Conservation (phyloP, 2,797 vertebrate genomes). For the Takifugu ocellatus region DNA sequence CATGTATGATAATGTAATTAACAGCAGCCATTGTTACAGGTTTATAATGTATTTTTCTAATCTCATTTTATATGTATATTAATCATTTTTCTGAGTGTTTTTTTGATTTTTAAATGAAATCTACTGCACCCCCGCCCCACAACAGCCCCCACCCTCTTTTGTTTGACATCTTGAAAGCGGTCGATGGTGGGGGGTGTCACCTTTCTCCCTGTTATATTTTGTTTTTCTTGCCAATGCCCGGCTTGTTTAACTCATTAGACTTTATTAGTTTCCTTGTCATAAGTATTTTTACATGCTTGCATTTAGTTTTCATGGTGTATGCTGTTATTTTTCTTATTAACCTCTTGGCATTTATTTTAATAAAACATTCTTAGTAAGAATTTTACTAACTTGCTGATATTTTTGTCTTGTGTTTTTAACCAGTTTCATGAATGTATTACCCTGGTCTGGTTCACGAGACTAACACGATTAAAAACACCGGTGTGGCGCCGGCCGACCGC, state of each 20-base stretch:
- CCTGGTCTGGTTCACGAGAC: slow-evolving; percentile 83
- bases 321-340: slow-evolving; percentile 87
- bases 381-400: slow-evolving; percentile 88
- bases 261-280: slow-evolving; percentile 83
- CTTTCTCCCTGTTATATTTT: slow-evolving; percentile 74
- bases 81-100: slow-evolving; percentile 78
- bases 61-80: slow-evolving; percentile 89
- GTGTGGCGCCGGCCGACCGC: slow-evolving; percentile 57
- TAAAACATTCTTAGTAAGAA: slow-evolving; percentile 90
- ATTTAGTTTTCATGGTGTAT: slow-evolving; percentile 88
- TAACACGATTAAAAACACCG: slow-evolving; percentile 80
- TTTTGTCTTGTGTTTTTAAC: slow-evolving; percentile 86
- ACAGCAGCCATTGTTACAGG: slow-evolving; percentile 88
- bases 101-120: slow-evolving; percentile 59
- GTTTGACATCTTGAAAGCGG: slow-evolving; percentile 68
- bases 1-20: slow-evolving; percentile 88
- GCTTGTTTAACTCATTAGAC: slow-evolving; percentile 88
- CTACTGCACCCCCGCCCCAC: slow-evolving; percentile 57
- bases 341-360: slow-evolving; percentile 88
- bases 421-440: slow-evolving; percentile 82
- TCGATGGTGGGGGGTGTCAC: slow-evolving; percentile 78
- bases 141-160: slow-evolving; percentile 33
- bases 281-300: slow-evolving; percentile 88
- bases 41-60: slow-evolving; percentile 92
- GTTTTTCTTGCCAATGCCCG: slow-evolving; percentile 76